Conservation (phyloP, 2,113 vertebrate genomes). For the Phrynosoma blainvillii region DNA sequence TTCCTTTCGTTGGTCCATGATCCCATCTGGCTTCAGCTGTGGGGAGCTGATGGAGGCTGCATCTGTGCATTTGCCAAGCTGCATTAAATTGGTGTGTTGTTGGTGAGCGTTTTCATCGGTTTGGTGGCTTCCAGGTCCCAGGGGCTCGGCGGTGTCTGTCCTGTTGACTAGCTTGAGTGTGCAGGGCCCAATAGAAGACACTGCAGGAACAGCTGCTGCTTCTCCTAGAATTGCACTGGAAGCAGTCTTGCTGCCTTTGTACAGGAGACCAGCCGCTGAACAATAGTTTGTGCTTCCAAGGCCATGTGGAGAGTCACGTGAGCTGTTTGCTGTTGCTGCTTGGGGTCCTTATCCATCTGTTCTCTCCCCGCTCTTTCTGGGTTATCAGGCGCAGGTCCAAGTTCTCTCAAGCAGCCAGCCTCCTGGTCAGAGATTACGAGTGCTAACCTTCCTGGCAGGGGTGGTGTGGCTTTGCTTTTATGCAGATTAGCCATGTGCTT, state of each 20-base stretch:
- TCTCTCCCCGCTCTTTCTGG: conserved; percentile 76
- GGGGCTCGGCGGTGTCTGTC: fast-evolving
- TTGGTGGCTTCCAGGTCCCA: not conserved
- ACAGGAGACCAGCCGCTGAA: conserved; percentile 56
- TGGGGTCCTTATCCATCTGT: conserved; percentile 88
- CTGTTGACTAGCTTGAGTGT: not conserved
- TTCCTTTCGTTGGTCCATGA: not conserved
- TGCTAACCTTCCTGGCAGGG: conserved; percentile 88
- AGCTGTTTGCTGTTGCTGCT: conserved; percentile 78
- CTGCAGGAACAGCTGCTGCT: conserved; percentile 65
- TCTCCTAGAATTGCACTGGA: conserved; percentile 34
- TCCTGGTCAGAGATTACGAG: conserved; percentile 87
- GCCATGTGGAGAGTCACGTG: conserved; percentile 78
- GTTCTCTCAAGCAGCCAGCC: conserved; percentile 81
- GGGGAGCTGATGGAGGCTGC: not conserved
- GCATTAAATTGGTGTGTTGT: fast-evolving
- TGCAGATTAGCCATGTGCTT: conserved; percentile 99
- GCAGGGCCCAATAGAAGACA: conserved; percentile 38
- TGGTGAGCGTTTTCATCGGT: conserved; percentile 53
- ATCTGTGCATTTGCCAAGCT: not conserved
- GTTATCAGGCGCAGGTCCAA: conserved; percentile 82
- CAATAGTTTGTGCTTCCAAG: conserved; percentile 73
- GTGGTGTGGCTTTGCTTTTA: conserved; percentile 90
- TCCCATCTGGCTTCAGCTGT: conserved; percentile 15
- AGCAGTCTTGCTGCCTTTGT: conserved; percentile 58